Conservation (phyloP, 2,113 vertebrate genomes). For the Cyanoramphus novaezelandiae region DNA sequence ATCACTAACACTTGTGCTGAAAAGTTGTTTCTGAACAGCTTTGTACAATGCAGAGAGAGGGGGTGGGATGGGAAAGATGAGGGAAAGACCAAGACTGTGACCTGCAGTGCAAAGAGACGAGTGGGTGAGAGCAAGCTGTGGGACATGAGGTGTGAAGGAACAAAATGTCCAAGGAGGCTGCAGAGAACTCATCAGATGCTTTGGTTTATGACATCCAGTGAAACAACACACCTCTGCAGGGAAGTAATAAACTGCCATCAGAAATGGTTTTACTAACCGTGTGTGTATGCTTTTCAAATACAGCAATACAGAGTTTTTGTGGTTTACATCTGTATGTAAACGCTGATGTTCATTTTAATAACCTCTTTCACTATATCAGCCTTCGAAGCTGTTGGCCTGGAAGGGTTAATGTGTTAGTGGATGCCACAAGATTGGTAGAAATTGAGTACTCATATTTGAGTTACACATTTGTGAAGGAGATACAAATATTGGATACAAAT, state of each 20-base stretch:
- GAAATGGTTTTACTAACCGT: fast-evolving
- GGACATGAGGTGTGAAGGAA: neutral
- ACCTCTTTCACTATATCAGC: neutral
- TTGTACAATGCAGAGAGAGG: neutral
- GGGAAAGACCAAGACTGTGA: neutral
- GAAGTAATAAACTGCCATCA: neutral
- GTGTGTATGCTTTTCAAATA: neutral
- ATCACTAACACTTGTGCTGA: neutral
- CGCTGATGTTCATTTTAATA: neutral
- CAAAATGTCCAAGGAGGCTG: neutral
- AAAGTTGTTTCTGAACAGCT: neutral
- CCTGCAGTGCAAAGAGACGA: neutral
- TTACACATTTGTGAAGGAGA: neutral
- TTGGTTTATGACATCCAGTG: neutral
- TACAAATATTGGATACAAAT: neutral
- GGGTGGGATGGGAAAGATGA: neutral
- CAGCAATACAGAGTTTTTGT: neutral
- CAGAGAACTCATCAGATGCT: too few species aligned
- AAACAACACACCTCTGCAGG: neutral
- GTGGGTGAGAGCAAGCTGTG: neutral
- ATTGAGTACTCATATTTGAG: neutral
- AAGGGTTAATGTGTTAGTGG: neutral
- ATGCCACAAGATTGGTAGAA: neutral
- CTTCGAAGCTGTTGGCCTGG: neutral
- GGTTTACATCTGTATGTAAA: neutral